A percentile compares a stretch with the other conserved stretches of the same genome.
Conservation (phyloP, 2,113 vertebrate genomes). For the Anarrhichthys ocellatus region DNA sequence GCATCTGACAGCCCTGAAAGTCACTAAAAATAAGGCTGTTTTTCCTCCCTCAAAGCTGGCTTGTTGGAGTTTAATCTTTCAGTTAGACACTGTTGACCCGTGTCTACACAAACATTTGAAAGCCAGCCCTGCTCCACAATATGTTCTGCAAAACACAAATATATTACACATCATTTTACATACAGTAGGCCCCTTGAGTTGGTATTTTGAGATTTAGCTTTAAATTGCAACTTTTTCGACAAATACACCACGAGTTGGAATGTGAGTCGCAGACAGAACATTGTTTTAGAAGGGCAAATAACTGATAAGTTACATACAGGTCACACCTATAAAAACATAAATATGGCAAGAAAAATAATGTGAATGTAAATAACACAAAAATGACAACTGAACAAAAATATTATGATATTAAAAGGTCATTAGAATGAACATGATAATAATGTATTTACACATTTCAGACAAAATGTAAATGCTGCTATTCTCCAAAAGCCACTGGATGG, state of each 20-base stretch:
- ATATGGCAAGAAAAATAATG: slow-evolving; percentile 20
- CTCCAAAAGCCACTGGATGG: slow-evolving; percentile 75
- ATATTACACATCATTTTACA: slow-evolving; percentile 65
- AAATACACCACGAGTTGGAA: slow-evolving; percentile 50
- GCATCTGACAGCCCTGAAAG: slow-evolving; percentile 23
- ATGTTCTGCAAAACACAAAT: slow-evolving; percentile 53
- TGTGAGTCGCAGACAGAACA: slow-evolving; percentile 50
- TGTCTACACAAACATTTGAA: slow-evolving; percentile 36
- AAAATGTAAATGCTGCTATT: slow-evolving; percentile 52
- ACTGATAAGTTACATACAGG: slow-evolving; percentile 53
- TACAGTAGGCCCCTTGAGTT: slow-evolving; percentile 2
- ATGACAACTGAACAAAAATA: slow-evolving; percentile 53
- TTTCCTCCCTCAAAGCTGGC: slow-evolving; percentile 2
- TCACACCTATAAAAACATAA: slow-evolving; percentile 42
- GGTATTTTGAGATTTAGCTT: slow-evolving; percentile 21
- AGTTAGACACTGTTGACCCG: slow-evolving; percentile 37
- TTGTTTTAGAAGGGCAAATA: slow-evolving; percentile 34
- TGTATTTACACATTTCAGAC: slow-evolving; percentile 73
- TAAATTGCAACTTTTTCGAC: slow-evolving; percentile 28
- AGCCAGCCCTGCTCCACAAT: slow-evolving; percentile 30
- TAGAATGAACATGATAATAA: slow-evolving; percentile 57
- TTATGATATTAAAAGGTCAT: slow-evolving; percentile 49
- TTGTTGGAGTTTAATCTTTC: slow-evolving; percentile 26
- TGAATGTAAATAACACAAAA: slow-evolving; percentile 49
- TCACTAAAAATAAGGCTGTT: slow-evolving; percentile 44